phyloP scores from a whole-genome alignment of 1,140 invertebrate species.

The Bradysia coprophila region DNA sequence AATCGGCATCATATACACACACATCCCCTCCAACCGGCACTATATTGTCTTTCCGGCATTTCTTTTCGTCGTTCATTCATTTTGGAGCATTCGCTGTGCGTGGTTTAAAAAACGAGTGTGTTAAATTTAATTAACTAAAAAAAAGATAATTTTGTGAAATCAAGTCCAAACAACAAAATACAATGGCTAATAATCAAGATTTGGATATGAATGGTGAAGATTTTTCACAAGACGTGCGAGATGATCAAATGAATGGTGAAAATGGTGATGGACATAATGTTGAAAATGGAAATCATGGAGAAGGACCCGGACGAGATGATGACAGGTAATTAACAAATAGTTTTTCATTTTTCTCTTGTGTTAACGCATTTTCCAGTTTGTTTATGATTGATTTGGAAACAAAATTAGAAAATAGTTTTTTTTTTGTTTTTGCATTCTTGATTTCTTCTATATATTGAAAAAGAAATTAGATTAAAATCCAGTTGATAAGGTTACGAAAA shows the following conservation, averaged over 20 bases:
- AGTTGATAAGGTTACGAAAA: not conserved
- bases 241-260: constrained; percentile 36
- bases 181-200: constrained; percentile 1
- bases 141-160: not conserved
- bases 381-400: not conserved
- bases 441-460: not conserved
- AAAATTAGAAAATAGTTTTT: not conserved
- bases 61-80: no score
- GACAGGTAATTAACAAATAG: constrained; percentile 36
- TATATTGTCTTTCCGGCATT: no score
- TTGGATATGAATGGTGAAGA: constrained; percentile 33
- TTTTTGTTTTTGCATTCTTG: not conserved
- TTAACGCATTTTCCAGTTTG: not conserved
- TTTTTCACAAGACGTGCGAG: constrained; percentile 45
- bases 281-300: constrained; percentile 28
- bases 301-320: constrained; percentile 44
- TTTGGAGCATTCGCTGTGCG: no score
- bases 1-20: no score
- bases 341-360: constrained; percentile 1
- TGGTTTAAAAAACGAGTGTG: no score
- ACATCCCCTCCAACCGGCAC: no score
- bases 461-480: not conserved
- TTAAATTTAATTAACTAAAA: no score
- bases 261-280: constrained; percentile 36
- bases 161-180: not conserved